Conservation (phyloP, 2,113 vertebrate genomes). For the Chamaea fasciata region DNA sequence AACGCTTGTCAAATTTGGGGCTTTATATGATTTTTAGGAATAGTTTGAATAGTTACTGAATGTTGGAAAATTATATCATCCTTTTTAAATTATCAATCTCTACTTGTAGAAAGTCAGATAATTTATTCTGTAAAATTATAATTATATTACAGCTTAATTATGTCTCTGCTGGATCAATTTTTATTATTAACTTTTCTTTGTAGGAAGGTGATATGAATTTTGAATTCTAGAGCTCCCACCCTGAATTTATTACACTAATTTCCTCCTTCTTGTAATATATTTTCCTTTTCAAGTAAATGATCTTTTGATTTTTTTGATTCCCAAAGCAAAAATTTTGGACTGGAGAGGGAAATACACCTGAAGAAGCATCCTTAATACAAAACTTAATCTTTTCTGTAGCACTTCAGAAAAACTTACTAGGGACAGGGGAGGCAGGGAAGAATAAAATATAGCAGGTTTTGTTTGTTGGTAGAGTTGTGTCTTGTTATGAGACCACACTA, state of each 20-base stretch:
- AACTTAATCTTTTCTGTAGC: not conserved
- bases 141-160: not conserved
- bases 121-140: not conserved
- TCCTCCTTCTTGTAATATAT: not conserved
- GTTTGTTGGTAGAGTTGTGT: not conserved
- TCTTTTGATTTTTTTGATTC: not conserved
- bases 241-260: not conserved
- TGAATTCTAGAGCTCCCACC: not conserved
- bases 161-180: not conserved
- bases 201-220: not conserved
- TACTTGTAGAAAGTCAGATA: not conserved
- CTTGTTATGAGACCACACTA: not conserved
- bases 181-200: not conserved
- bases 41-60: not conserved
- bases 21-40: not conserved
- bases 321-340: not conserved
- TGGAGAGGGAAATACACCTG: not conserved
- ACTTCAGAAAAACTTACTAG: not conserved
- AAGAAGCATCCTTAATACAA: not conserved
- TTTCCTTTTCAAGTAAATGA: not conserved
- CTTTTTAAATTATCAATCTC: accelerated
- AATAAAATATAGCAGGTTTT: not conserved
- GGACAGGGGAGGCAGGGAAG: not conserved
- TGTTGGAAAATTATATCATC: not conserved
- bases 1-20: not conserved